Percentiles rank a stretch among this genome's conserved stretches.
These are phyloP conservation scores for Chydorus sphaericus DNA, from an alignment of 2,888 invertebrate species.

Conservation along the genomic window DNA sequence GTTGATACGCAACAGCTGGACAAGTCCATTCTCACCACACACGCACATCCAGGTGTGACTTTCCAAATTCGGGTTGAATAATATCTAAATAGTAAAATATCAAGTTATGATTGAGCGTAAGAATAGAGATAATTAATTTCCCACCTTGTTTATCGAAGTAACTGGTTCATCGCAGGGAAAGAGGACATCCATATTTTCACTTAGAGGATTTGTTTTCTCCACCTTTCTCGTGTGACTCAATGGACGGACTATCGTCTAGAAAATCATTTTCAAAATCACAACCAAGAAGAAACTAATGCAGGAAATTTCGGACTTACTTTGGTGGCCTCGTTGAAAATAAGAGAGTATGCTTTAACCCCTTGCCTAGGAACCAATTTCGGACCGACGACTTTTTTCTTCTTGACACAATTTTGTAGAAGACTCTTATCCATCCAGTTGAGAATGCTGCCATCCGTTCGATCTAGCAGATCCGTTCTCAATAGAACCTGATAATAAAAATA, in stretches of 20 bases:
- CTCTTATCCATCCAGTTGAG: neutral
- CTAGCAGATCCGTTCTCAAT: neutral
- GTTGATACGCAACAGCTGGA: conserved; percentile 1
- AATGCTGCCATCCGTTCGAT: neutral
- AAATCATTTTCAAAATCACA: neutral
- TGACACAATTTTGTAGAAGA: neutral
- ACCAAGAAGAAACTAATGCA: neutral
- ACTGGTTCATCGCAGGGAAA: conserved; percentile 25
- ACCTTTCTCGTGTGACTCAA: conserved; percentile 8
- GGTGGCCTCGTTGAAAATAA: neutral
- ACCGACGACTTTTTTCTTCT: neutral
- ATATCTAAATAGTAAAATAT: neutral
- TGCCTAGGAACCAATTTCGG: too few relatives aligned
- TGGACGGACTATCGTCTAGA: neutral
- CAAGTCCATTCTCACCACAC: conserved; percentile 10
- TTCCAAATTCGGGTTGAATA: conserved; percentile 13
- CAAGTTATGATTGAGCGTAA: neutral
- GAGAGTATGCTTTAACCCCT: neutral
- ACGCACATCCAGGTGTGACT: conserved; percentile 8
- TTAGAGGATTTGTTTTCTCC: neutral
- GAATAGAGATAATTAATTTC: conserved; percentile 17
- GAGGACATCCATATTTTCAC: conserved; percentile 16
- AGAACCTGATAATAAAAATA: neutral
- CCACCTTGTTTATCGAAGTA: conserved; percentile 29
- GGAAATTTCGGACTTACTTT: neutral